Evolutionary conservation across 2,797 vertebrate genomes (phyloP).

Genomic region (Myiothlypis chrysogaster): DNA sequence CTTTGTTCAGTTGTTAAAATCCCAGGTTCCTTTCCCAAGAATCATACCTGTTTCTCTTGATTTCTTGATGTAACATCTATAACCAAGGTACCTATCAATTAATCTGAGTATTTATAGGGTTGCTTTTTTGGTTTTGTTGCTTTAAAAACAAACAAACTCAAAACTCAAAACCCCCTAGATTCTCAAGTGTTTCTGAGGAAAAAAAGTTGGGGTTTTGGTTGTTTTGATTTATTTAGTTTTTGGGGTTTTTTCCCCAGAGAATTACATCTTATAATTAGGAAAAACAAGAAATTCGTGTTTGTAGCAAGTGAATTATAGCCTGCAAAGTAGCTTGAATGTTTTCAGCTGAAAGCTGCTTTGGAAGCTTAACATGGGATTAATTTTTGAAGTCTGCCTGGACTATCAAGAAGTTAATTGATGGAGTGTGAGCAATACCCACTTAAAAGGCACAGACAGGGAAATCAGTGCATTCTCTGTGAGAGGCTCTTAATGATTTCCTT

Average conservation of each 20-base stretch:
- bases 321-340: not conserved
- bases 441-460: constrained; percentile 38
- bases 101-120: not conserved
- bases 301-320: not conserved
- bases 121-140: not conserved
- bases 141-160: not conserved
- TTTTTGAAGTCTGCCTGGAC: constrained; percentile 9
- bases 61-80: not conserved
- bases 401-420: constrained; percentile 20
- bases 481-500: constrained; percentile 60
- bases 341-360: constrained; percentile 5
- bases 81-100: not conserved
- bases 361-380: constrained; percentile 9
- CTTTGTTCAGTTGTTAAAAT: not conserved
- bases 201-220: rapidly evolving
- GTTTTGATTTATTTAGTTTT: not conserved
- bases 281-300: not conserved
- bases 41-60: not conserved
- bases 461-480: constrained; percentile 9
- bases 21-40: not conserved
- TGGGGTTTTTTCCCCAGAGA: not conserved
- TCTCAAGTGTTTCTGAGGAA: not conserved
- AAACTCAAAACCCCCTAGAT: rapidly evolving
- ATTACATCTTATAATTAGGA: not conserved
- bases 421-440: not conserved